phyloP scores from a whole-genome alignment of 2,113 vertebrate species.

The Thinocorus orbignyianus region DNA sequence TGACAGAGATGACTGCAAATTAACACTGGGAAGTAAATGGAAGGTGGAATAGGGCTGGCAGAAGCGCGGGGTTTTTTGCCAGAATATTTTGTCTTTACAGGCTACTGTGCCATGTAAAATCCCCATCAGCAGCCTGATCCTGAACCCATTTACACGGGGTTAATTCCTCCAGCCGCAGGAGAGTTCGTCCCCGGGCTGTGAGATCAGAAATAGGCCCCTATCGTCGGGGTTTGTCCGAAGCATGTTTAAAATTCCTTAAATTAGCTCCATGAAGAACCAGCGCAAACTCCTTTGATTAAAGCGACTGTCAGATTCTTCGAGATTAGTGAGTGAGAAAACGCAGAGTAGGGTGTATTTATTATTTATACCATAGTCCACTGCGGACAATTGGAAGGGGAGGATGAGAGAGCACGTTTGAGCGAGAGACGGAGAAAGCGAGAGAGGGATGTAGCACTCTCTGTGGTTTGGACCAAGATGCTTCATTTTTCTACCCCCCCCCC shows the following conservation, averaged over 20 bases:
- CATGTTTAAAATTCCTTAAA: constrained; percentile 77
- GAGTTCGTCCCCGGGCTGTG: background rate
- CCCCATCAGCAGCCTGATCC: background rate
- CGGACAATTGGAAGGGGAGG: constrained; percentile 28
- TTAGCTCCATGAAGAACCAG: constrained; percentile 75
- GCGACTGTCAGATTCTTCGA: constrained; percentile 7
- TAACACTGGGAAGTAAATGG: background rate
- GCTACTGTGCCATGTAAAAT: background rate
- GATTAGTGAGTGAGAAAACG: constrained; percentile 69
- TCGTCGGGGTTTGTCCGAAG: background rate
- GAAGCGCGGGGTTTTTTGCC: background rate
- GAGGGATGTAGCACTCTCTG: background rate
- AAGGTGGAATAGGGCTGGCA: background rate
- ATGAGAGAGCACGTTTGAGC: background rate
- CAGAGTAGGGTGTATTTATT: constrained; percentile 76
- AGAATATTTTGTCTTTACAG: background rate
- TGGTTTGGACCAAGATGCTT: background rate
- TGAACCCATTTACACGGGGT: background rate
- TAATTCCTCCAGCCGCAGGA: background rate
- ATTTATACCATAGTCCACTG: constrained; percentile 74
- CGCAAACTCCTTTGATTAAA: constrained; percentile 58
- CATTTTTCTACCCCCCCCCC: background rate
- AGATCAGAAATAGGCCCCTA: constrained; percentile 8
- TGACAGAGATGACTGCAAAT: background rate
- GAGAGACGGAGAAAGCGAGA: background rate